These are phyloP conservation scores for Pantherophis alleghaniensis DNA, from an alignment of 2,797 vertebrate genomes.

Conservation along the genomic window DNA sequence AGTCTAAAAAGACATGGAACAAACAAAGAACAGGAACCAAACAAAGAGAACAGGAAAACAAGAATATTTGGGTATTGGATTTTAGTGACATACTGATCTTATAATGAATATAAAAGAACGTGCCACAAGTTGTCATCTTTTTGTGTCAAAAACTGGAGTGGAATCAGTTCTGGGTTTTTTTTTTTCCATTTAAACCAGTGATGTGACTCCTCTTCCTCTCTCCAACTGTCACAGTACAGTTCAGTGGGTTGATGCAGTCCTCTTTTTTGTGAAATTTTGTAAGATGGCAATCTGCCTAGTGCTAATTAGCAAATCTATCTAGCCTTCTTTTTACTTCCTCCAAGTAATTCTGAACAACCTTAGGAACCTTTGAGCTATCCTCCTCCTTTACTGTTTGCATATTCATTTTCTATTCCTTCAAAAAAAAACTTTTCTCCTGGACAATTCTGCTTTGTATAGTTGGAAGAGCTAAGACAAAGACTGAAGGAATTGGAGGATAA, in stretches of 20 bases:
- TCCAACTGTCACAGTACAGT: not conserved
- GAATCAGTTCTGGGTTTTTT: not conserved
- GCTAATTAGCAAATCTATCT: not conserved
- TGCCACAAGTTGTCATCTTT: not conserved
- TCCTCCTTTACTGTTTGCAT: not conserved
- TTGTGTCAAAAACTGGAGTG: not conserved
- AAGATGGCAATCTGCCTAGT: not conserved
- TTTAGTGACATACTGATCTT: not conserved
- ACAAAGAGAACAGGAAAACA: not conserved
- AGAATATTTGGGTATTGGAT: not conserved
- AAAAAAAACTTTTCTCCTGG: not conserved
- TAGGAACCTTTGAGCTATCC: not conserved
- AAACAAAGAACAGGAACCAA: not conserved
- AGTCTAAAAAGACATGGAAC: not conserved
- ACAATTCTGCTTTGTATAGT: conserved; percentile 67
- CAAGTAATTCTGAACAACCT: not conserved
- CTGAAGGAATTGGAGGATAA: conserved; percentile 92
- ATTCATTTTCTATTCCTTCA: not conserved
- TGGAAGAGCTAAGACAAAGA: conserved; percentile 91
- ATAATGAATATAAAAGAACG: not conserved
- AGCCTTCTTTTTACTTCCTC: not conserved
- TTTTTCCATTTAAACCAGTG: not conserved
- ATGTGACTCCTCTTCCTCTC: not conserved
- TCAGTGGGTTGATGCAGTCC: not conserved
- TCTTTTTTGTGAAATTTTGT: not conserved